Percentiles rank a stretch among this genome's conserved stretches.
Evolutionary conservation across 2,113 vertebrate species (phyloP).

Genomic region (Catharus minimus): DNA sequence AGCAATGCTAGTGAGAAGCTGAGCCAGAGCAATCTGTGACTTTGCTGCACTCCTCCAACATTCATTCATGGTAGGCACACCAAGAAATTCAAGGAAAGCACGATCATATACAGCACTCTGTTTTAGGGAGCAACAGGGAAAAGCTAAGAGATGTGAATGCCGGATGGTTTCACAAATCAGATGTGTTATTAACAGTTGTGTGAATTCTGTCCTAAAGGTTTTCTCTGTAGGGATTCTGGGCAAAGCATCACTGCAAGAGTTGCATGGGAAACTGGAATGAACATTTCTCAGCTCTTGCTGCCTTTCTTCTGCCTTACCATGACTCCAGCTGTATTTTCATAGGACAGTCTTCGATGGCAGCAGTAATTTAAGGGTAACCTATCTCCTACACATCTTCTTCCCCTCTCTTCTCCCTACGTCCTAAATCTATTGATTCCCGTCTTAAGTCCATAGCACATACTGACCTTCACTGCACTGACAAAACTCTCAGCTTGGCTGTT

Average conservation of each 20-base stretch:
- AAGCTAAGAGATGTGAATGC: neutral
- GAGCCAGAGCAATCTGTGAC: neutral
- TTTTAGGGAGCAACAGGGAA: neutral
- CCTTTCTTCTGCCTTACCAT: neutral
- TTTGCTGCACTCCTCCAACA: neutral
- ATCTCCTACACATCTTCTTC: neutral
- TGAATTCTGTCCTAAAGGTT: neutral
- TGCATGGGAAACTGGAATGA: neutral
- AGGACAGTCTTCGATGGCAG: neutral
- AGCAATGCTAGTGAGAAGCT: neutral
- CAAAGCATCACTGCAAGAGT: neutral
- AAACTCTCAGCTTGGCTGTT: neutral
- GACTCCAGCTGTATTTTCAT: neutral
- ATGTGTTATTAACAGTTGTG: neutral
- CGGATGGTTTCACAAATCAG: slow-evolving; percentile 11
- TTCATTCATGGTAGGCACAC: neutral
- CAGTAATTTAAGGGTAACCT: neutral
- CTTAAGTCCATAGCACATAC: neutral
- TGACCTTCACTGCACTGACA: neutral
- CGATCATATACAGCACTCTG: neutral
- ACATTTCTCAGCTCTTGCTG: neutral
- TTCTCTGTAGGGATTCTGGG: neutral
- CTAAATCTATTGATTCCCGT: neutral
- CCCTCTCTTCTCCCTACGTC: neutral
- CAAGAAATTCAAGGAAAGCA: neutral